phyloP scores from a whole-genome alignment of 2,888 invertebrate genomes.

The Fabriciana adippe region DNA sequence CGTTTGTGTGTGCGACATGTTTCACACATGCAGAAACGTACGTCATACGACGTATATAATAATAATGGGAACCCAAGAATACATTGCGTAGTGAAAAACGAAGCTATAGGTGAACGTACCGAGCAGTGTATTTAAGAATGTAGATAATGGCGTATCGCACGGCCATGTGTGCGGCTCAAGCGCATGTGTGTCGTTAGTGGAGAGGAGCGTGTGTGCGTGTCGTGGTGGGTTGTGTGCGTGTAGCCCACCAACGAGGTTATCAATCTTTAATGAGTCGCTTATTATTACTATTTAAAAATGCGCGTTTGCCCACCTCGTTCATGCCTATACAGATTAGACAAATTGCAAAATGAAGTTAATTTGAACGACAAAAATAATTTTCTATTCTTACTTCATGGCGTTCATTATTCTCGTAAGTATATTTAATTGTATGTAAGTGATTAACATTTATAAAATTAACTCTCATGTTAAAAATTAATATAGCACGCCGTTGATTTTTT shows the following conservation, averaged over 20 bases:
- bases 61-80: slow-evolving; percentile 42
- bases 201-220: slow-evolving; percentile 43
- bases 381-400: neutral
- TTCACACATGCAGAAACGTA: slow-evolving; percentile 32
- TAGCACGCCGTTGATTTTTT: slow-evolving; percentile 35
- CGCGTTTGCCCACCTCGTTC: slow-evolving; percentile 50
- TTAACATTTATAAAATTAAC: slow-evolving; percentile 32
- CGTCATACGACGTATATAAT: slow-evolving; percentile 36
- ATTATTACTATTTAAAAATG: slow-evolving; percentile 57
- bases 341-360: slow-evolving; percentile 17
- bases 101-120: slow-evolving; percentile 43
- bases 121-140: slow-evolving; percentile 49
- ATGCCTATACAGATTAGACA: slow-evolving; percentile 40
- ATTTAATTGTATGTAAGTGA: slow-evolving; percentile 34
- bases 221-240: slow-evolving; percentile 47
- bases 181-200: slow-evolving; percentile 47
- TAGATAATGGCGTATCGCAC: slow-evolving; percentile 48
- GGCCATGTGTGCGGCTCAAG: slow-evolving; percentile 37
- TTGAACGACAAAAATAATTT: neutral
- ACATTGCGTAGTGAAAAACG: slow-evolving; percentile 50
- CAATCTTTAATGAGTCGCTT: slow-evolving; percentile 68
- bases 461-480: slow-evolving; percentile 33
- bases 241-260: slow-evolving; percentile 70
- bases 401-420: slow-evolving; percentile 27
- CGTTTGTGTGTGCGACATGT: slow-evolving; percentile 41